Conservation (phyloP, 2,888 invertebrate genomes). For the Eulithis prunata region DNA sequence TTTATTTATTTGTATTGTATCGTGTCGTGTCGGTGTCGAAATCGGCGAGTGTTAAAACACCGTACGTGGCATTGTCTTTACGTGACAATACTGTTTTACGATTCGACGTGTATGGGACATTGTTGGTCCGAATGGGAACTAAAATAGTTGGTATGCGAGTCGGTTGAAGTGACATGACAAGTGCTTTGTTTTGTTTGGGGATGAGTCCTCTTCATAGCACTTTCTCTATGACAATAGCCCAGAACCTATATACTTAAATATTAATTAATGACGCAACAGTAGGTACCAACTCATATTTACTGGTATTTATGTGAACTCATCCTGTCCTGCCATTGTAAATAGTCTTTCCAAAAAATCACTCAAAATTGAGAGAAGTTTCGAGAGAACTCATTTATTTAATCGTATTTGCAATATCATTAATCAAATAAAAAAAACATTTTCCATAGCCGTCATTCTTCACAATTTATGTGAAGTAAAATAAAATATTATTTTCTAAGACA, state of each 20-base stretch:
- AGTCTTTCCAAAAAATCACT: too few relatives aligned
- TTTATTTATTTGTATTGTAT: too few relatives aligned
- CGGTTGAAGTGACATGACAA: slow-evolving; percentile 10
- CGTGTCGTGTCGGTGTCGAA: too few relatives aligned
- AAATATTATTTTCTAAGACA: slow-evolving; percentile 37
- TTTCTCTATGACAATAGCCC: too few relatives aligned
- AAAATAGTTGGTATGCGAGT: not conserved
- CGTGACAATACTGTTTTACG: slow-evolving; percentile 37
- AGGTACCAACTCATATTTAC: too few relatives aligned
- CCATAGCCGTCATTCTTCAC: not conserved
- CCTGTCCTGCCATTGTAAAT: too few relatives aligned
- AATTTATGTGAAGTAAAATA: slow-evolving; percentile 26
- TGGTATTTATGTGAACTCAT: too few relatives aligned
- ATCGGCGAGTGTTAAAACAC: slow-evolving; percentile 7
- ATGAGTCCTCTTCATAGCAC: not conserved
- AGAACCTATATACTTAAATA: too few relatives aligned
- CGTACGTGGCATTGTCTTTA: slow-evolving; percentile 34
- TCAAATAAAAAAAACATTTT: not conserved
- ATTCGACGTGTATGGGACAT: slow-evolving; percentile 14
- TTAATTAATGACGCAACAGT: too few relatives aligned
- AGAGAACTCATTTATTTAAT: too few relatives aligned
- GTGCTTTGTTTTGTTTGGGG: not conserved
- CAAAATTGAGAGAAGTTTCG: too few relatives aligned
- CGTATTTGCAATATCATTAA: too few relatives aligned
- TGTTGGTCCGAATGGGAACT: slow-evolving; percentile 9